Evolutionary conservation across 2,797 vertebrate species (phyloP).

Genomic region (Bucorvus abyssinicus): DNA sequence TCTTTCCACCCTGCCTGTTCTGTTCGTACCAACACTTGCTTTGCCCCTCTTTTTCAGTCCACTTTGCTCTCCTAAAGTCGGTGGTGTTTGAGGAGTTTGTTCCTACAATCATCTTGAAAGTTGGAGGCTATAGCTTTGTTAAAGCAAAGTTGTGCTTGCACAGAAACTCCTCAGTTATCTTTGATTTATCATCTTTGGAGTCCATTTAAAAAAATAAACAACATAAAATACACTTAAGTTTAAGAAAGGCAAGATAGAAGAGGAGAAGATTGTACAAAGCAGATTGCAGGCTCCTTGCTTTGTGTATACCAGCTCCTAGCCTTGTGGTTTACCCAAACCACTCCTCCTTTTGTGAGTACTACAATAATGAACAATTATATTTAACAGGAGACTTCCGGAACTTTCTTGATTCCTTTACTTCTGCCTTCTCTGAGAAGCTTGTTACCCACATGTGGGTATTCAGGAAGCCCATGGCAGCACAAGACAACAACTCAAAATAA

Average conservation of each 20-base stretch:
- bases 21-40: neutral
- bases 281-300: neutral
- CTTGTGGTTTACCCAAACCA: neutral
- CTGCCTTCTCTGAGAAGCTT: neutral
- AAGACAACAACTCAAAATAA: neutral
- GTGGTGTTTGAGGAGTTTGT: neutral
- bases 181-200: neutral
- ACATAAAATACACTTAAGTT: neutral
- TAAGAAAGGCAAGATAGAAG: neutral
- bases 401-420: neutral
- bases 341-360: neutral
- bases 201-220: neutral
- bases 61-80: neutral
- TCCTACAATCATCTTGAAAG: neutral
- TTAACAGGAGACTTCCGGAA: neutral
- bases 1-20: neutral
- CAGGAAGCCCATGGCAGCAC: neutral
- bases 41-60: neutral
- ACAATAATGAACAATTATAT: neutral
- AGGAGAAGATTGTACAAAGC: neutral
- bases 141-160: neutral
- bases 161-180: neutral
- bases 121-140: neutral
- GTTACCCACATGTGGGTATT: neutral
- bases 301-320: accelerated